Conservation (phyloP, 2,113 vertebrate species). For the Delphinapterus leucas region DNA sequence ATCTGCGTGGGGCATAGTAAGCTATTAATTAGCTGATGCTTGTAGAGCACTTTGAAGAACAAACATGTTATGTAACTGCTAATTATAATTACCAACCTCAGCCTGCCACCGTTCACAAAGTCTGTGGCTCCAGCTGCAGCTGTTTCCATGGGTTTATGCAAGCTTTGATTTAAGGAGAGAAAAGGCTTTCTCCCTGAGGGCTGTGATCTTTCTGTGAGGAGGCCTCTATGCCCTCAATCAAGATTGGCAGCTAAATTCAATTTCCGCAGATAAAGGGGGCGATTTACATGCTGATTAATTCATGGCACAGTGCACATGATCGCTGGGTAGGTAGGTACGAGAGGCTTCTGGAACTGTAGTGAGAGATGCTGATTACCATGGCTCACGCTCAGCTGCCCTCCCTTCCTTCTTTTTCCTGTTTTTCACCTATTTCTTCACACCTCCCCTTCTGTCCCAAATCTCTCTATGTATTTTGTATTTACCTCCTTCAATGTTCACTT, state of each 20-base stretch:
- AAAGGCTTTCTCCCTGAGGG: conserved; percentile 51
- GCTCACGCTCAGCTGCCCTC: not conserved
- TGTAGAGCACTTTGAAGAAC: conserved; percentile 75
- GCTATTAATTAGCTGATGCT: conserved; percentile 76
- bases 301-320: not conserved
- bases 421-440: not conserved
- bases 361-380: not conserved
- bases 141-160: conserved; percentile 41
- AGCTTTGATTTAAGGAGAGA: conserved; percentile 66
- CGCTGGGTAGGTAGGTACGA: not conserved
- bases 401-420: not conserved
- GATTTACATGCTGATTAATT: conserved; percentile 71
- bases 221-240: conserved; percentile 49
- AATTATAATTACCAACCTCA: conserved; percentile 70
- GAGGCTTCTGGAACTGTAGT: conserved; percentile 33
- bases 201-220: conserved; percentile 58
- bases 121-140: conserved; percentile 64
- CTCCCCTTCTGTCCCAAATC: not conserved
- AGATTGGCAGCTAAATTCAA: conserved; percentile 73
- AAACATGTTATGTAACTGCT: conserved; percentile 78
- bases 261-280: conserved; percentile 64
- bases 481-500: not conserved
- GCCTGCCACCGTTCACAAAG: conserved; percentile 64
- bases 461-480: not conserved
- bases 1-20: conserved; percentile 66